These are phyloP conservation scores for Chrysopilus asiliformis DNA, from an alignment of 2,888 invertebrate genomes.

Conservation along the genomic window DNA sequence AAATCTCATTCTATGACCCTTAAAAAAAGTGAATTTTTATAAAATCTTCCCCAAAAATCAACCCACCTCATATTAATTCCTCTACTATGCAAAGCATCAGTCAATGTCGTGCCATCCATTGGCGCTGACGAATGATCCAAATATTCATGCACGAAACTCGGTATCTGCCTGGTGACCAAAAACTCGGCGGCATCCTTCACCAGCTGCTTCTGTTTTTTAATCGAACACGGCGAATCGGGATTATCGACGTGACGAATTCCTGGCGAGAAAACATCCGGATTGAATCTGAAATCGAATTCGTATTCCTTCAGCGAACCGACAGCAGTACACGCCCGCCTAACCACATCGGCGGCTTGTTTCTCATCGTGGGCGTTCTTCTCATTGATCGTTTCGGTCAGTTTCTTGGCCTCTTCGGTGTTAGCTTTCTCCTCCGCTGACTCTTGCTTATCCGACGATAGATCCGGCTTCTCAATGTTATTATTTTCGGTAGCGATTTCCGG, in stretches of 20 bases:
- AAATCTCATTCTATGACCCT: too few species aligned
- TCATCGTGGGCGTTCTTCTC: slow-evolving; percentile 64
- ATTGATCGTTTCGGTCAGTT: slow-evolving; percentile 79
- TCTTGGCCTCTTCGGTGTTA: slow-evolving; percentile 77
- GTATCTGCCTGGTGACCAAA: slow-evolving; percentile 84
- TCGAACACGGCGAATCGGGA: slow-evolving; percentile 48
- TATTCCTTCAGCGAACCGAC: slow-evolving; percentile 91
- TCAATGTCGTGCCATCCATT: slow-evolving; percentile 86
- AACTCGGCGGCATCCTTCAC: slow-evolving; percentile 95
- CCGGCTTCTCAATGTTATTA: slow-evolving; percentile 18
- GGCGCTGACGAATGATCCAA: slow-evolving; percentile 85
- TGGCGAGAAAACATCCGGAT: slow-evolving; percentile 95
- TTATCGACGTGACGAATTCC: slow-evolving; percentile 72
- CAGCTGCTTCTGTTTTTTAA: slow-evolving; percentile 74
- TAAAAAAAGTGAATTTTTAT: too few species aligned
- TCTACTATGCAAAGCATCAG: slow-evolving; percentile 85
- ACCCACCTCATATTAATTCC: slow-evolving; percentile 75
- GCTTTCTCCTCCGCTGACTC: slow-evolving; percentile 38
- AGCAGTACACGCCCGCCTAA: slow-evolving; percentile 76
- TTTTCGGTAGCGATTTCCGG: slow-evolving; percentile 19
- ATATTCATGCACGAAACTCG: slow-evolving; percentile 83
- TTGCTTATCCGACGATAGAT: slow-evolving; percentile 24
- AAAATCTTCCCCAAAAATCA: too few species aligned
- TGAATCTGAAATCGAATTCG: slow-evolving; percentile 94
- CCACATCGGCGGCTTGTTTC: slow-evolving; percentile 63